phyloP scores from a whole-genome alignment of 2,113 vertebrate species.

The Heterochromis multidens region DNA sequence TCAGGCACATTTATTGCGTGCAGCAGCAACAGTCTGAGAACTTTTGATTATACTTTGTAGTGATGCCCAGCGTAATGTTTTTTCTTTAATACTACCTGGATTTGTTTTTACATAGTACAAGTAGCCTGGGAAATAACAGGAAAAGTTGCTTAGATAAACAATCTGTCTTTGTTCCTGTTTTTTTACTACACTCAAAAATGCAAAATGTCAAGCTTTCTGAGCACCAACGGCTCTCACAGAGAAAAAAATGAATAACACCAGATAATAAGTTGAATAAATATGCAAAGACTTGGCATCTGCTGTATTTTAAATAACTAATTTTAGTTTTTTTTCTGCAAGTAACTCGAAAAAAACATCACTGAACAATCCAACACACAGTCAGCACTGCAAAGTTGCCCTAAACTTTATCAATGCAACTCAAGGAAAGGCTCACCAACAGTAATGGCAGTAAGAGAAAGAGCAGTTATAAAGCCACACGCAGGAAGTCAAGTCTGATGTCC shows the following conservation, averaged over 20 bases:
- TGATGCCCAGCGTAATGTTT: neutral
- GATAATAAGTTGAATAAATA: neutral
- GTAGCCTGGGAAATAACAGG: neutral
- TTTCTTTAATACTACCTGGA: neutral
- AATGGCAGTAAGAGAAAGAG: neutral
- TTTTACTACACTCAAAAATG: neutral
- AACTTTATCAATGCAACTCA: neutral
- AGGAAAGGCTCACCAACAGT: neutral
- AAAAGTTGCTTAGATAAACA: neutral
- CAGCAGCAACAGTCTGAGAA: neutral
- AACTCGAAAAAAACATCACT: neutral
- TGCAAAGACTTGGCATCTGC: neutral
- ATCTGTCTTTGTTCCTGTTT: neutral
- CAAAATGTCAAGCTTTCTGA: neutral
- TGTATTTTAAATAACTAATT: neutral
- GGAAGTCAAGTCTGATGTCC: neutral
- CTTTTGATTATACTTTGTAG: neutral
- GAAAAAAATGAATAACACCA: neutral
- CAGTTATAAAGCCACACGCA: neutral
- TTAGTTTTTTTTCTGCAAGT: neutral
- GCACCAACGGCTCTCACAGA: neutral
- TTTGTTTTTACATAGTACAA: neutral
- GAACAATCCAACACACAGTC: neutral
- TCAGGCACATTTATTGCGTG: neutral
- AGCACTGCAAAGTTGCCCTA: neutral